Evolutionary conservation across 2,888 invertebrate species (phyloP).

Genomic region (Polyploca ridens): DNA sequence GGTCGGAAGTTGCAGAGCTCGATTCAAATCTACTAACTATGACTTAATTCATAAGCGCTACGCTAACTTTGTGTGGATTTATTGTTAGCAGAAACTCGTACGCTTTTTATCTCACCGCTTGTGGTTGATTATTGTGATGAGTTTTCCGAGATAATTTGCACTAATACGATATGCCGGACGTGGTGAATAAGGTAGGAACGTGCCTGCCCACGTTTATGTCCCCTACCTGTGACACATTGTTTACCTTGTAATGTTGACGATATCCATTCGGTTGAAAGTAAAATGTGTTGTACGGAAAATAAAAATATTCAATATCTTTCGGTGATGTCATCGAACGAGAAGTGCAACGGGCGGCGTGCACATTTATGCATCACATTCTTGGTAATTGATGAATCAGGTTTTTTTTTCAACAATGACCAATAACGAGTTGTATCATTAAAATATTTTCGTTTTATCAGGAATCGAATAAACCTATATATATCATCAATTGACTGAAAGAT

Average conservation of each 20-base stretch:
- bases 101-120: neutral
- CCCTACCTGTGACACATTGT: conserved; percentile 20
- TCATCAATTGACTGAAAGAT: neutral
- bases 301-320: neutral
- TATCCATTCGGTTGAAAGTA: conserved; percentile 11
- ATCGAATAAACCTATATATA: no score
- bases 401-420: no score
- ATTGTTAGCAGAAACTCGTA: conserved; percentile 35
- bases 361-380: neutral
- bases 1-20: conserved; percentile 40
- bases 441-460: no score
- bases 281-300: neutral
- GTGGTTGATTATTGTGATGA: neutral
- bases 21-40: conserved; percentile 63
- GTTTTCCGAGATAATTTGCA: conserved; percentile 10
- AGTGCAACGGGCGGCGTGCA: neutral
- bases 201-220: conserved; percentile 4
- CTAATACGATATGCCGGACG: neutral
- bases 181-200: conserved; percentile 8
- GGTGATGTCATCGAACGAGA: neutral
- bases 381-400: neutral
- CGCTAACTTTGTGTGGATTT: conserved; percentile 36
- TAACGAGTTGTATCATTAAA: no score
- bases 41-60: conserved; percentile 51
- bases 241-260: conserved; percentile 26